Conservation (phyloP, 2,797 vertebrate genomes). For the Falco berigora region DNA sequence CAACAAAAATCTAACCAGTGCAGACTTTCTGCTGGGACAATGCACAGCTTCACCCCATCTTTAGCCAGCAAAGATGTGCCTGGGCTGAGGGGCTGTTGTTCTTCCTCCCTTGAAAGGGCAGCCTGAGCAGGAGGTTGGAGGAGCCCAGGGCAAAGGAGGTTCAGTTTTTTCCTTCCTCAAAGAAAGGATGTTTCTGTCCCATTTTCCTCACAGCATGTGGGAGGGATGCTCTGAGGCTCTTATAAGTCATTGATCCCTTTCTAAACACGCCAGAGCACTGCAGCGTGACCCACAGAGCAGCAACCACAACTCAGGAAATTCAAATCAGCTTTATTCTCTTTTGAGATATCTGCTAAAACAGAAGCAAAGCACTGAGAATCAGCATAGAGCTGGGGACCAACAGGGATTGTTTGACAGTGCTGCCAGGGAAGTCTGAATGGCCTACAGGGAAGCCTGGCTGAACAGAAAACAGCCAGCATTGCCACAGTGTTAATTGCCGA, state of each 20-base stretch:
- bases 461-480: constrained; percentile 4
- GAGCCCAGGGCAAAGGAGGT: constrained; percentile 52
- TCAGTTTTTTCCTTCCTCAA: constrained; percentile 54
- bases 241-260: constrained; percentile 63
- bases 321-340: constrained; percentile 65
- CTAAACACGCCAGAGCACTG: constrained; percentile 53
- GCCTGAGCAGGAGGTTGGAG: constrained; percentile 24
- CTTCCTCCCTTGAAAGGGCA: constrained; percentile 12
- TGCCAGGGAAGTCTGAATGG: constrained; percentile 59
- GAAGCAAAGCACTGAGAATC: constrained; percentile 39
- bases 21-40: not conserved
- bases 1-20: not conserved
- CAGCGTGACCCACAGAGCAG: constrained; percentile 53
- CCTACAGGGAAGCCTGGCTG: constrained; percentile 57
- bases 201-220: constrained; percentile 65
- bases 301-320: constrained; percentile 67
- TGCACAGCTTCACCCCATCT: not conserved
- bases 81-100: not conserved
- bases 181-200: constrained; percentile 62
- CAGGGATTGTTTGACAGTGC: constrained; percentile 20
- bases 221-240: constrained; percentile 58
- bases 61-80: not conserved
- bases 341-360: constrained; percentile 56
- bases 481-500: constrained; percentile 47
- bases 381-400: not conserved